Evolutionary conservation across 1,140 invertebrate species (phyloP).

Genomic region (Phortica variegata): DNA sequence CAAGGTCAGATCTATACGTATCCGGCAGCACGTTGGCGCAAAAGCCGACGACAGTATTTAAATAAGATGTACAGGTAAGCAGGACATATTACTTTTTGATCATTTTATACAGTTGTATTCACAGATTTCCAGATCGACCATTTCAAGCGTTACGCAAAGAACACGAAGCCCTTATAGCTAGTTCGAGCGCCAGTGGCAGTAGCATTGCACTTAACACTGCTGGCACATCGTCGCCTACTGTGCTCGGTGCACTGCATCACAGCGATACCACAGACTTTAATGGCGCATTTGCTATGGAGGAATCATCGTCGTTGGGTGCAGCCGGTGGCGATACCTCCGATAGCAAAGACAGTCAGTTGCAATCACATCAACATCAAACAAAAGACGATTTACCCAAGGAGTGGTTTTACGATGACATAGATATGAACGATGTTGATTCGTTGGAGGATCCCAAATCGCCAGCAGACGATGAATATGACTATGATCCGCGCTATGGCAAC

Average conservation of each 20-base stretch:
- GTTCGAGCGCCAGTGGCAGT: conserved; percentile 18
- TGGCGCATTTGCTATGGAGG: conserved; percentile 47
- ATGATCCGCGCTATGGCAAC: conserved; percentile 69
- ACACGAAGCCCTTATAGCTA: conserved; percentile 41
- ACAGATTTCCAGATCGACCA: conserved; percentile 49
- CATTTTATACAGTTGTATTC: conserved; percentile 3
- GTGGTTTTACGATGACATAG: conserved; percentile 86
- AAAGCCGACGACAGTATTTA: conserved; percentile 53
- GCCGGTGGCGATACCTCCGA: conserved; percentile 54
- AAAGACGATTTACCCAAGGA: conserved; percentile 62
- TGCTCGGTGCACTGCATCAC: conserved; percentile 24
- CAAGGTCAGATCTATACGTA: conserved; percentile 94
- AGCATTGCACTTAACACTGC: conserved; percentile 7
- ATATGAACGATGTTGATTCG: conserved; percentile 87
- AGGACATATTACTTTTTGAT: neutral
- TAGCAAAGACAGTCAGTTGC: conserved; percentile 52
- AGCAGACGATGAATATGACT: conserved; percentile 93
- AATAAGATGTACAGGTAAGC: conserved; percentile 54
- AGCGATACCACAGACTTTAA: conserved; percentile 48
- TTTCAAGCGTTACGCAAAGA: conserved; percentile 54
- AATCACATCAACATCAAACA: conserved; percentile 28
- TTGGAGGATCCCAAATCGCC: conserved; percentile 90
- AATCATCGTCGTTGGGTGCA: conserved; percentile 48
- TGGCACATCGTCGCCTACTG: conserved; percentile 33
- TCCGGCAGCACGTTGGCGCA: conserved; percentile 62